Base-by-base conservation (phyloP, 2,113 vertebrate species). In the Sinocyclocheilus maitianheensis region DNA sequence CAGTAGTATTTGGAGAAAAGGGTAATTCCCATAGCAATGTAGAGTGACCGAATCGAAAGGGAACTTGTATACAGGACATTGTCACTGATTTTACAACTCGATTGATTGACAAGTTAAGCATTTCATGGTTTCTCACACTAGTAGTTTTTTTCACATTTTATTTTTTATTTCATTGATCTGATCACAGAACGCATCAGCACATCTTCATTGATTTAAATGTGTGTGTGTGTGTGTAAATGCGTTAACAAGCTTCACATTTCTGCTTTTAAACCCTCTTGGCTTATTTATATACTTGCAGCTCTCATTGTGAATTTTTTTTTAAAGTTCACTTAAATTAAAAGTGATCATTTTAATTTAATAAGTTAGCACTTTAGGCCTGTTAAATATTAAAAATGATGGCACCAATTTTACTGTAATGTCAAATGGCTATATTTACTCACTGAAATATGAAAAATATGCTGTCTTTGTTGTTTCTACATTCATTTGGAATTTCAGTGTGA, bases 31-130 rank as follows among this genome's bases (percentile, higher is more conserved):
- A 26, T 26, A 26, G 26, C 26, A 26, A 26, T 26, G 26, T 26
- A 26, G 26, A 26, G 26, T 26, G 26, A 26, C 26, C 26, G 26
- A 26, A 26, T 26, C 26, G 26, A 26, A 26, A 26, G 26, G 26
- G 26, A 26, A 51, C 74, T 26, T 77, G 74, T 46, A 48, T 51
- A 69, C 67, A 71, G 69, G 69, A 37, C 22, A 40, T 72, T 43
- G 34, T 10, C 13, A 51, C 46, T 8, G 46, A 14, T 77, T 76
- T 76, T 76, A 13, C 10, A 4, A 30, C 11, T 48, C 4, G 13
- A 1, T 77, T 77, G 46, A 24, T 26, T 51, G 10, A 51, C 77
- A 76, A 87, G 88, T 90, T 80, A 14, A 87, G 76, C 82, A 87
- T 53, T 89, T 90, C 58, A n/a, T 65, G 65, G 18, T 85, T 77